Evolutionary conservation across 2,113 vertebrate genomes (phyloP).

Genomic region (Ariopsis seemanni): DNA sequence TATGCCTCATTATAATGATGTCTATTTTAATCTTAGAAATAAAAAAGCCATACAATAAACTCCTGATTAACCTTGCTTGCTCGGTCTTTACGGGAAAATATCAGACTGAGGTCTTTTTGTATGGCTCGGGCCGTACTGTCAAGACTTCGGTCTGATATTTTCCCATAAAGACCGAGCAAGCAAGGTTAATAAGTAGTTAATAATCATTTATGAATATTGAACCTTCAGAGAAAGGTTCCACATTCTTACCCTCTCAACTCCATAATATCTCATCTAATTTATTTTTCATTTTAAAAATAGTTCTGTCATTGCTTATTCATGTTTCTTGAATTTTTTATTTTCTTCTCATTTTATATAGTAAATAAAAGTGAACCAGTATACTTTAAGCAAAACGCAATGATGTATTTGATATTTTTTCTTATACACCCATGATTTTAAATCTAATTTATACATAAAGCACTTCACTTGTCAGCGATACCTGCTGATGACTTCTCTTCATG

Average conservation of each 20-base stretch:
- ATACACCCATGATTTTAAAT: background rate
- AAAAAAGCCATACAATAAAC: too few species aligned
- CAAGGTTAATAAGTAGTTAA: background rate
- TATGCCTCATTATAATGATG: too few species aligned
- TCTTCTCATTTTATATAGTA: background rate
- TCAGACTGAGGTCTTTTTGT: too few species aligned
- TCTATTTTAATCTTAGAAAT: too few species aligned
- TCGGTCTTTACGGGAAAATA: too few species aligned
- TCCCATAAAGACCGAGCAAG: too few species aligned
- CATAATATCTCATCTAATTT: background rate
- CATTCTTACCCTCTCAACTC: slow-evolving; percentile 7
- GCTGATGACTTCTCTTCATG: slow-evolving; percentile 28
- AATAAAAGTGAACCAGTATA: background rate
- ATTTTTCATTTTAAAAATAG: background rate
- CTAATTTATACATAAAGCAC: slow-evolving; percentile 27
- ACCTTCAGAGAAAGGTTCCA: background rate
- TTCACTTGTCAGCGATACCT: slow-evolving; percentile 10
- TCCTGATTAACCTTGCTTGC: too few species aligned
- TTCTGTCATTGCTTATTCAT: background rate
- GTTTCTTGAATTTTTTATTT: background rate
- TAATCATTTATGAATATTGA: background rate
- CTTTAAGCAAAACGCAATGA: background rate
- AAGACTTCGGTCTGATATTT: too few species aligned
- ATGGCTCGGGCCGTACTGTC: too few species aligned
- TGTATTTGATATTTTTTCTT: background rate